Percentiles rank a stretch among this genome's conserved stretches.
Conservation (phyloP, 2,113 vertebrate genomes). For the Hippocampus mohnikei region DNA sequence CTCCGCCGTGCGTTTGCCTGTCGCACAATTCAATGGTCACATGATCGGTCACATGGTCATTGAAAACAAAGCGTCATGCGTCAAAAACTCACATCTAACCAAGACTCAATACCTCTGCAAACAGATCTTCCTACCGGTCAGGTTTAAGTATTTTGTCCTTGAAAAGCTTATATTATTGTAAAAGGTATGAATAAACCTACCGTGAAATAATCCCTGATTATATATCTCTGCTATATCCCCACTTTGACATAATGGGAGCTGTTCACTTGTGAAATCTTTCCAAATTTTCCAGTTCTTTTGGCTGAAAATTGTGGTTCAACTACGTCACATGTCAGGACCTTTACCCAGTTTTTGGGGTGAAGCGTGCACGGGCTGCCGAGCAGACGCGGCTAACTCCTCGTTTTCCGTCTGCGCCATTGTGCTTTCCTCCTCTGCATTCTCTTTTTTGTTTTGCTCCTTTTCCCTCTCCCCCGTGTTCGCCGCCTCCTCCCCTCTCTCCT, state of each 20-base stretch:
- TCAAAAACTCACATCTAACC: background rate
- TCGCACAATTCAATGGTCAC: slow-evolving; percentile 1
- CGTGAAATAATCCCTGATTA: no score
- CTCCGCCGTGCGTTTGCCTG: slow-evolving; percentile 44
- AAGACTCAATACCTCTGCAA: background rate
- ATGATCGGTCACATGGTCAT: background rate
- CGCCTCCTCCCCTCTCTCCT: slow-evolving; percentile 6
- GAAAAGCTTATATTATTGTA: background rate
- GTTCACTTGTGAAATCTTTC: no score
- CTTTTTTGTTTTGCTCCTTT: slow-evolving; percentile 11
- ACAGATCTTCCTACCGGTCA: background rate
- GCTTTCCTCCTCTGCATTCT: background rate
- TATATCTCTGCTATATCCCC: no score
- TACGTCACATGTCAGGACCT: background rate
- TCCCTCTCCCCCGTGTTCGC: background rate
- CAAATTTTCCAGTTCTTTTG: no score
- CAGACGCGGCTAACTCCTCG: background rate
- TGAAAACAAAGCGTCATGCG: background rate
- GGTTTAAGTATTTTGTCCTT: background rate
- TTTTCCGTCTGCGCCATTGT: background rate
- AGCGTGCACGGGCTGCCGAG: fast-evolving
- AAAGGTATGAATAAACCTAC: no score
- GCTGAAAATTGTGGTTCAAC: background rate
- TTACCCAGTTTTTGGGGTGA: background rate
- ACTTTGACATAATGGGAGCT: no score